Evolutionary conservation across 1,140 invertebrate genomes (phyloP), one percentile per base, ranked within the genome.

Genomic region (Thaumatotibia leucotreta): DNA sequence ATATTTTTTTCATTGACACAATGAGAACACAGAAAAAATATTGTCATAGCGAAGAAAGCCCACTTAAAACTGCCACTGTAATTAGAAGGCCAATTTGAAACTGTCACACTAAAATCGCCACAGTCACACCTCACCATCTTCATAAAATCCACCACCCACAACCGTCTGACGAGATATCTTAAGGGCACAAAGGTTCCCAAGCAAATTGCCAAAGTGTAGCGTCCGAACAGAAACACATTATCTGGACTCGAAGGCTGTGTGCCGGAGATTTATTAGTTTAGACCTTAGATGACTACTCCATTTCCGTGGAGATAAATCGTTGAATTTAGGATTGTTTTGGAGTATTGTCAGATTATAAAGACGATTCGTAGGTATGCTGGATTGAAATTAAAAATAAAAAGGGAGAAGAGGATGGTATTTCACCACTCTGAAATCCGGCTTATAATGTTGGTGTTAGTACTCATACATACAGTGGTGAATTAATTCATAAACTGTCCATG

Each of bases 151-250:
- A 9, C 73, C 72, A 75, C 70, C 76, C 77, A 87, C 84, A 88
- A 88, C 85, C 79, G 84, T 88, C 83, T 84, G 84, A 76, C 77
- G 82, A 89, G 87, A 87, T 88, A 88, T 90, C 88, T 90, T 88
- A 82, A 86, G 84, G 88, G 86, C 84, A 85, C 87, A 87, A 88
- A 89, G 88, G 88, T 88, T 85, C 78, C 84, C 86, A 6, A 61
- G 82, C 85, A 88, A 90, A 89, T 89, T 89, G 83, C 86, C 87
- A 87, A 89, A 89, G 85, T 86, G 84, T 87, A 82, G 81, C 82
- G 82, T 86, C 83, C 85, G 88, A 88, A 90, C 84, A 80, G 84
- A 90, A 90, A 90, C 88, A 90, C 88, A 88, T 90, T 90, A 90
- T 88, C 88, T 86, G 80, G 83, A 75, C 74, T 77, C 79, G 79